phyloP scores from a whole-genome alignment of 37 sponge, comb jelly and placozoan genomes.

The Halichondria panicea region DNA sequence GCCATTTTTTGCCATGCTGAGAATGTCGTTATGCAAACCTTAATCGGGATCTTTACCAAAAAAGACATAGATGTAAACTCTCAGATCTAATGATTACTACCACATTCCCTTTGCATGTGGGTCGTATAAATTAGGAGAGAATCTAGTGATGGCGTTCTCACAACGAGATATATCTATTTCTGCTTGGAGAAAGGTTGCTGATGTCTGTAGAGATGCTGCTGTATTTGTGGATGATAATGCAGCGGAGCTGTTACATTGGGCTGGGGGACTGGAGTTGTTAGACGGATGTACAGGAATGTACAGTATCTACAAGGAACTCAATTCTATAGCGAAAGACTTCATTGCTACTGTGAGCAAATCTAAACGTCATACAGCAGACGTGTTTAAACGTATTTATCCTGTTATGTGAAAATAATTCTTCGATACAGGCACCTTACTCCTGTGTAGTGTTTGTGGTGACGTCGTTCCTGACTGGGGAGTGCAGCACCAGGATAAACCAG shows the following conservation, averaged over 20 bases:
- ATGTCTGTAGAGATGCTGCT: slow-evolving; percentile 24
- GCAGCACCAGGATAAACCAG: slow-evolving; percentile 13
- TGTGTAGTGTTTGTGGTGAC: slow-evolving; percentile 54
- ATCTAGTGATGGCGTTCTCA: too few species aligned
- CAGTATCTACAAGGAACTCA: slow-evolving; percentile 21
- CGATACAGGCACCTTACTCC: slow-evolving; percentile 57
- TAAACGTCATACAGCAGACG: background rate
- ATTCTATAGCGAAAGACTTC: slow-evolving; percentile 38
- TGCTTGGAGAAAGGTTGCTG: slow-evolving; percentile 19
- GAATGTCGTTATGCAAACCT: too few species aligned
- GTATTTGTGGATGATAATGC: slow-evolving; percentile 52
- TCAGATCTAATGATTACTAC: too few species aligned
- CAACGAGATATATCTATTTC: too few species aligned
- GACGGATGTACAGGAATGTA: slow-evolving; percentile 28
- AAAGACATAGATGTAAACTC: too few species aligned
- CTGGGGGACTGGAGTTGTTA: slow-evolving; percentile 38
- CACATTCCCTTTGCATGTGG: too few species aligned
- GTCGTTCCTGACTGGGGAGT: slow-evolving; percentile 25
- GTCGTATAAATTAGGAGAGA: too few species aligned
- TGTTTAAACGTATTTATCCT: too few species aligned
- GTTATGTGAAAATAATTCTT: too few species aligned
- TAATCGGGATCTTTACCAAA: too few species aligned
- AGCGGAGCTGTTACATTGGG: slow-evolving; percentile 68
- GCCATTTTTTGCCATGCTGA: too few species aligned
- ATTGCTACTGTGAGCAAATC: slow-evolving; percentile 29